Conservation (phyloP, 1,140 invertebrate species). For the Phenacoccus solenopsis region DNA sequence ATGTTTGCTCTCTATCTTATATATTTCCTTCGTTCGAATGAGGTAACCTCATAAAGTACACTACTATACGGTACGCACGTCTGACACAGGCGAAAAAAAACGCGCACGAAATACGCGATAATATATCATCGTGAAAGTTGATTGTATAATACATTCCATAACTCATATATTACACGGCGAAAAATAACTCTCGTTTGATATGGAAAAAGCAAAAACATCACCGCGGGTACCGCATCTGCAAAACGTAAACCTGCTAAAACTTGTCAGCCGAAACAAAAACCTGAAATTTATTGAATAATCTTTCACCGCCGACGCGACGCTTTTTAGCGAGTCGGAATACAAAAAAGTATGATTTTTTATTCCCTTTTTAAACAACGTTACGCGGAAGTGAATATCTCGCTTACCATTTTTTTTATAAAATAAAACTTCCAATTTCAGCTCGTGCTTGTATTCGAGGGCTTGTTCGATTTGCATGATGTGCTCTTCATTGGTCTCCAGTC, state of each 20-base stretch:
- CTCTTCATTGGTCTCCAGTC: slow-evolving; percentile 75
- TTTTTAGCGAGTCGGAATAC: neutral
- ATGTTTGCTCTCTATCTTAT: too few species aligned
- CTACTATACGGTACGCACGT: too few species aligned
- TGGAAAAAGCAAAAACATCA: neutral
- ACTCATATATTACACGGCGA: neutral
- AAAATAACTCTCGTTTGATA: neutral
- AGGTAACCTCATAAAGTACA: too few species aligned
- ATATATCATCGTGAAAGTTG: neutral
- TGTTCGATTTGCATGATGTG: slow-evolving; percentile 79
- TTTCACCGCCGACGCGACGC: too few species aligned
- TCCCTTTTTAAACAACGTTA: neutral
- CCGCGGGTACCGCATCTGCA: neutral
- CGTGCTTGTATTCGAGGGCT: slow-evolving; percentile 74
- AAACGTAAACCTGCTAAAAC: neutral
- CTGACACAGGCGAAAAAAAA: too few species aligned
- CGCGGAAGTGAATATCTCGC: slow-evolving; percentile 28
- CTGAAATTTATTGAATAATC: neutral
- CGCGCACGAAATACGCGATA: too few species aligned
- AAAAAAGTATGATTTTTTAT: neutral
- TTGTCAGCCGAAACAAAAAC: neutral
- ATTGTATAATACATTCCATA: neutral
- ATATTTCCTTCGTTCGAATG: too few species aligned
- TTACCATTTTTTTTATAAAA: slow-evolving; percentile 92
- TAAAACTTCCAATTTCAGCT: slow-evolving; percentile 84